phyloP scores from a whole-genome alignment of 2,113 vertebrate species.

The Lagopus muta region DNA sequence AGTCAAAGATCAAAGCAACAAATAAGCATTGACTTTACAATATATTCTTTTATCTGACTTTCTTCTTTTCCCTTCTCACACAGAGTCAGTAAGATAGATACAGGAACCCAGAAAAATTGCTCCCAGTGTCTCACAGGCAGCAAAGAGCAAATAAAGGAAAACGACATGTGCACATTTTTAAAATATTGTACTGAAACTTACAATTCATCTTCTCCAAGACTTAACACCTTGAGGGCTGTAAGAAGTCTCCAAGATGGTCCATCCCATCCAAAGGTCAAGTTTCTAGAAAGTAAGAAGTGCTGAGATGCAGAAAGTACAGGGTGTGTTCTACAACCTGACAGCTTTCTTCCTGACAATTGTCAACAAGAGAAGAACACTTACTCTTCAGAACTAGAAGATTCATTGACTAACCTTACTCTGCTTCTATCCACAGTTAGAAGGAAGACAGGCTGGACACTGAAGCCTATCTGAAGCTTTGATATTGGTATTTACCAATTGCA shows the following conservation, averaged over 20 bases:
- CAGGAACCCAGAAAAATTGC: not conserved
- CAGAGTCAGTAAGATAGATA: not conserved
- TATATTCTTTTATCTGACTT: not conserved
- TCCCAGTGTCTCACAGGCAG: not conserved
- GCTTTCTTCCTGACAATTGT: not conserved
- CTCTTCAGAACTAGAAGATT: not conserved
- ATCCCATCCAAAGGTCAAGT: conserved; percentile 88
- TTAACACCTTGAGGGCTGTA: conserved; percentile 85
- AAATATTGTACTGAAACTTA: conserved; percentile 70
- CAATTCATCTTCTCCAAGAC: conserved; percentile 83
- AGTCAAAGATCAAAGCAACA: not conserved
- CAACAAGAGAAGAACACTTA: not conserved
- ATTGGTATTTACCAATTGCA: not conserved
- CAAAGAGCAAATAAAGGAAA: not conserved
- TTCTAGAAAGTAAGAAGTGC: conserved; percentile 71
- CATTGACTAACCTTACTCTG: not conserved
- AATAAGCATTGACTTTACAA: not conserved
- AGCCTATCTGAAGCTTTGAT: not conserved
- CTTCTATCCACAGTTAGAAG: not conserved
- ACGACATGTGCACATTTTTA: not conserved
- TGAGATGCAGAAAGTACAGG: not conserved
- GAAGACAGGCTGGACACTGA: not conserved
- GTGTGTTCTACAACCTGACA: not conserved
- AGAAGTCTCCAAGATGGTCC: conserved; percentile 93
- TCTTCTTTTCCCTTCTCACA: not conserved